phyloP scores from a whole-genome alignment of 2,888 invertebrate genomes.

The Pristionchus mayeri region DNA sequence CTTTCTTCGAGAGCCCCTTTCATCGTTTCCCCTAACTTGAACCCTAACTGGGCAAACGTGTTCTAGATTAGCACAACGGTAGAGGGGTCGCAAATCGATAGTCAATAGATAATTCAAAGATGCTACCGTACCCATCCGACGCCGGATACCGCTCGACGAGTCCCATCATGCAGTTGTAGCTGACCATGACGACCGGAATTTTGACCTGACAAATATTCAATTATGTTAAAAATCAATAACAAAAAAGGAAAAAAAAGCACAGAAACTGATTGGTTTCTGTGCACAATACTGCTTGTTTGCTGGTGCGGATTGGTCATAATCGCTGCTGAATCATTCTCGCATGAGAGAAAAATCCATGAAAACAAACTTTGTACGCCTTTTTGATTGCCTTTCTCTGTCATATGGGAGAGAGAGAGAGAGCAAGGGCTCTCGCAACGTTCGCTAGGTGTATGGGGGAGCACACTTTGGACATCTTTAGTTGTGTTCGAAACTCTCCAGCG shows the following conservation, averaged over 20 bases:
- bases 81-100: neutral
- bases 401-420: too few species aligned
- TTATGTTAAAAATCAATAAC: neutral
- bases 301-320: neutral
- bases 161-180: slow-evolving; percentile 69
- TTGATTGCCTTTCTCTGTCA: too few species aligned
- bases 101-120: neutral
- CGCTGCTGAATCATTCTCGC: neutral
- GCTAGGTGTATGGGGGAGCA: neutral
- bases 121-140: slow-evolving; percentile 59
- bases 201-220: slow-evolving; percentile 52
- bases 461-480: too few species aligned
- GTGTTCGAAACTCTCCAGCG: too few species aligned
- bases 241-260: neutral
- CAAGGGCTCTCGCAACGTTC: too few species aligned
- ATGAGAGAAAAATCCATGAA: neutral
- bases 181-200: slow-evolving; percentile 73
- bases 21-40: neutral
- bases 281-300: neutral
- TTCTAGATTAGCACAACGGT: neutral
- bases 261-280: neutral
- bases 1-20: neutral
- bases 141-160: slow-evolving; percentile 64
- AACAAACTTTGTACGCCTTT: neutral
- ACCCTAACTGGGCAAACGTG: neutral